Evolutionary conservation across 30 jellyfish, hydroid and myxozoan species (phyloP).

Genomic region (Phacellophora camtschatica): DNA sequence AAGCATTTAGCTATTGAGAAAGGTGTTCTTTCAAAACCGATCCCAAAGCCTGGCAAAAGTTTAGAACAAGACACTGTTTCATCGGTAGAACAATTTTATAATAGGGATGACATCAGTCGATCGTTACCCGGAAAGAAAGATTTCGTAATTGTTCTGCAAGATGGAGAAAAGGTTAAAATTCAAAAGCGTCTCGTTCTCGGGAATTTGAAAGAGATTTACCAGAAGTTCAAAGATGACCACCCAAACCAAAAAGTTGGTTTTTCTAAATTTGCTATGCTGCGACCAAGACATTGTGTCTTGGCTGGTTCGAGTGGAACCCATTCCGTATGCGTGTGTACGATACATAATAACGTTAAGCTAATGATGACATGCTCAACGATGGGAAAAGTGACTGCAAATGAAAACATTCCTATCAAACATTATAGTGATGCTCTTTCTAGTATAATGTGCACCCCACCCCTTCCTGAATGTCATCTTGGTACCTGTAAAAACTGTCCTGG

Average conservation of each 20-base stretch:
- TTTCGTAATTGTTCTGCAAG: not conserved
- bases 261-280: conserved; percentile 39
- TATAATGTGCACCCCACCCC: conserved; percentile 39
- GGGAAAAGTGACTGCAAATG: conserved; percentile 3
- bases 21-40: conserved; percentile 50
- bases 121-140: no score
- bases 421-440: conserved; percentile 16
- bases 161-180: not conserved
- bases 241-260: not conserved
- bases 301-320: conserved; percentile 63
- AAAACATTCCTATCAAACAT: conserved; percentile 1
- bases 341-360: conserved; percentile 50
- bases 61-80: no score
- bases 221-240: not conserved
- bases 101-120: no score
- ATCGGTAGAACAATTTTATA: no score
- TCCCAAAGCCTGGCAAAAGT: conserved; percentile 6
- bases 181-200: conserved; percentile 29
- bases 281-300: conserved; percentile 56
- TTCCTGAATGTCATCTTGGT: conserved; percentile 15
- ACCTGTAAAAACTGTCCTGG: conserved; percentile 35
- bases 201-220: conserved; percentile 21
- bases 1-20: conserved; percentile 35
- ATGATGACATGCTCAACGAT: conserved; percentile 19
- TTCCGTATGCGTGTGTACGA: conserved; percentile 65